phyloP scores from a whole-genome alignment of 2,797 vertebrate species.

The Acanthurus leucopareius region DNA sequence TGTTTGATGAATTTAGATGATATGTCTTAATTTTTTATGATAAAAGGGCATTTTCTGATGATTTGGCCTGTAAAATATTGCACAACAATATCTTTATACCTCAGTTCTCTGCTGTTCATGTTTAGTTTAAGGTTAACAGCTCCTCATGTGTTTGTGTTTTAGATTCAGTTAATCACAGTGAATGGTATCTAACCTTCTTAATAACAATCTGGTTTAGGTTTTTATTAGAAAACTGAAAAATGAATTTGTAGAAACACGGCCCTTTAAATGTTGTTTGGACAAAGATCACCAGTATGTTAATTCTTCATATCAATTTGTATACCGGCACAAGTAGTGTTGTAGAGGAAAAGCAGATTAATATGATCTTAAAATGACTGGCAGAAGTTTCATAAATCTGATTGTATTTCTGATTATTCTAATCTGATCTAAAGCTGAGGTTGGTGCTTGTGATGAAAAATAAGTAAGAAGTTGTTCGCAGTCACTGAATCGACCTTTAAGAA shows the following conservation, averaged over 20 bases:
- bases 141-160: neutral
- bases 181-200: neutral
- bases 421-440: no score
- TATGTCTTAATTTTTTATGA: neutral
- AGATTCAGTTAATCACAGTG: neutral
- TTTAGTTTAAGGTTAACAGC: neutral
- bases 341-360: no score
- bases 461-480: neutral
- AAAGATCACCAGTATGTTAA: neutral
- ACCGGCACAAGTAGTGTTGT: neutral
- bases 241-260: neutral
- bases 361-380: no score
- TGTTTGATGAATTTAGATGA: neutral
- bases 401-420: no score
- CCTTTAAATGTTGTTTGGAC: neutral
- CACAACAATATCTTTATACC: neutral
- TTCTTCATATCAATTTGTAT: neutral
- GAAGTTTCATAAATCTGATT: no score
- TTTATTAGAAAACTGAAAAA: neutral
- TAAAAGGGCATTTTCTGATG: no score
- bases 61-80: neutral
- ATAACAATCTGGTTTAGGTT: neutral
- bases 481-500: constrained; percentile 8
- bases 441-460: neutral
- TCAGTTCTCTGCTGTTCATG: neutral